phyloP scores from a whole-genome alignment of 2,797 vertebrate genomes.

The Platyrinchus mystaceus region DNA sequence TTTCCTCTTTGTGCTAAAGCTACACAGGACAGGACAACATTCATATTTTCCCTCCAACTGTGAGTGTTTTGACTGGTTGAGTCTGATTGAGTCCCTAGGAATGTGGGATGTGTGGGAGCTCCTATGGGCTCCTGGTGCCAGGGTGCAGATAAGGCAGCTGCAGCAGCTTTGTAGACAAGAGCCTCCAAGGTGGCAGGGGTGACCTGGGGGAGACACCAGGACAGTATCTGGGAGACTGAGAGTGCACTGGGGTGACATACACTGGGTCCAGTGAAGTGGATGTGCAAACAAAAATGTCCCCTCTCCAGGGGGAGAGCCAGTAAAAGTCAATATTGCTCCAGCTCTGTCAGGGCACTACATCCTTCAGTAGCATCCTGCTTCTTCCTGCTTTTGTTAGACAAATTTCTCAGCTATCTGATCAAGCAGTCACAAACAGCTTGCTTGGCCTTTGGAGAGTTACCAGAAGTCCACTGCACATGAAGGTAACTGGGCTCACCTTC shows the following conservation, averaged over 20 bases:
- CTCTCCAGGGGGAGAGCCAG: neutral
- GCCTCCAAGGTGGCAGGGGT: neutral
- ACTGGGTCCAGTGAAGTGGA: neutral
- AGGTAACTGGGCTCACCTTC: neutral
- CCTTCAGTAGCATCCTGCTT: neutral
- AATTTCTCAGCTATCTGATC: neutral
- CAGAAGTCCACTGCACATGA: neutral
- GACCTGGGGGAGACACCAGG: neutral
- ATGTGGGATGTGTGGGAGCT: neutral
- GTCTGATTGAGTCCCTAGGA: neutral
- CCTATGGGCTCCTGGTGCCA: neutral
- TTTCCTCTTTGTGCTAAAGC: conserved; percentile 13
- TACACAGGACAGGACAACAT: neutral
- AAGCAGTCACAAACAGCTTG: neutral
- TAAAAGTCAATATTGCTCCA: neutral
- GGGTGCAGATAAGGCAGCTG: neutral
- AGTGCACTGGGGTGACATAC: rapidly evolving
- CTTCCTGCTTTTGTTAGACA: neutral
- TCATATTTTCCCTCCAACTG: neutral
- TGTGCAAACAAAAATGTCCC: neutral
- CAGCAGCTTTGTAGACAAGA: neutral
- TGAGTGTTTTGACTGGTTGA: conserved; percentile 11
- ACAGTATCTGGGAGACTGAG: neutral
- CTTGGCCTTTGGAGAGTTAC: neutral
- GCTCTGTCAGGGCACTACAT: neutral